Evolutionary conservation across 2,888 invertebrate species (phyloP).

Genomic region (Xestia rhomboidea): DNA sequence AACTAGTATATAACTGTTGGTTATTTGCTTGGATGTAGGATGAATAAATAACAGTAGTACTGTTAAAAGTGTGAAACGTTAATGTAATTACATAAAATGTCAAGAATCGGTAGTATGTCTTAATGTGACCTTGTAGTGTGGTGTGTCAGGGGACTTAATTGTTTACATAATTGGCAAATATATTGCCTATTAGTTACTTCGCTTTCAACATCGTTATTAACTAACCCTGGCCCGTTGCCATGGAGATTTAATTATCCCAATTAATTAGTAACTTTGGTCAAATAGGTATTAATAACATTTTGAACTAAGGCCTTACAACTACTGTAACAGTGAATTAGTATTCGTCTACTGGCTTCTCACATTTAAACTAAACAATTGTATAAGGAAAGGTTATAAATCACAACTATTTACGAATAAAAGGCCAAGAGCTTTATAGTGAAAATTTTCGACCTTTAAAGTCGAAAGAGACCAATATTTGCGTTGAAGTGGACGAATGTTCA

Average conservation of each 20-base stretch:
- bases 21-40: conserved; percentile 6
- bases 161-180: conserved; percentile 10
- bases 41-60: conserved; percentile 8
- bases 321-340: background rate
- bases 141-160: background rate
- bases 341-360: background rate
- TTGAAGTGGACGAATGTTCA: conserved; percentile 16
- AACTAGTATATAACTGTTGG: conserved; percentile 9
- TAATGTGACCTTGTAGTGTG: background rate
- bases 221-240: background rate
- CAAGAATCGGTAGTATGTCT: background rate
- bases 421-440: background rate
- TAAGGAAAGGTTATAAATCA: background rate
- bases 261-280: conserved; percentile 1
- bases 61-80: background rate
- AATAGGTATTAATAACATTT: background rate
- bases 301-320: background rate
- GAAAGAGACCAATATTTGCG: conserved; percentile 2
- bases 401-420: background rate
- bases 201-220: background rate
- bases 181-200: background rate
- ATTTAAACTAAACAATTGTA: background rate
- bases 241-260: background rate
- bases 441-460: conserved; percentile 6
- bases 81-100: conserved; percentile 1